Conservation (phyloP, 2,888 invertebrate species). For the Itoplectis maculator region DNA sequence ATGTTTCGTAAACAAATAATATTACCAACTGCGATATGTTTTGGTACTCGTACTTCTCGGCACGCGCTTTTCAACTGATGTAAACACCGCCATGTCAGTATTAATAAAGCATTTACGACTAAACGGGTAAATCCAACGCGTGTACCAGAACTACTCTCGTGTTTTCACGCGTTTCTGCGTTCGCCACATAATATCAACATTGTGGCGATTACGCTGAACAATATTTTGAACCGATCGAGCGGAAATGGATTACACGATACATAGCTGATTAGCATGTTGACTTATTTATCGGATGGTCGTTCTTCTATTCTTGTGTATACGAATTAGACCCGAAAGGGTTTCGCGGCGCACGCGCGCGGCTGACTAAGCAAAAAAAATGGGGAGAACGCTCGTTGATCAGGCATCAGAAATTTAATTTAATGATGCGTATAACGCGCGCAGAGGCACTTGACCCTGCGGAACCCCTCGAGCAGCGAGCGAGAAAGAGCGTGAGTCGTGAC, state of each 20-base stretch:
- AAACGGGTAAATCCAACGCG: neutral
- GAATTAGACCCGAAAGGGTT: slow-evolving; percentile 42
- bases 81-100: neutral
- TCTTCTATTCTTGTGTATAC: slow-evolving; percentile 8
- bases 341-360: slow-evolving; percentile 24
- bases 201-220: neutral
- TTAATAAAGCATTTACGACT: neutral
- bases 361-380: neutral
- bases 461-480: slow-evolving; percentile 46
- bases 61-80: neutral
- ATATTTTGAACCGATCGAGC: neutral
- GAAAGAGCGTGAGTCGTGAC: slow-evolving; percentile 36
- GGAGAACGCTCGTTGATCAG: slow-evolving; percentile 43
- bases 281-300: slow-evolving; percentile 26
- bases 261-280: slow-evolving; percentile 23
- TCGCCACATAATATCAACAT: neutral
- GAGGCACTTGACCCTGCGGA: slow-evolving; percentile 70
- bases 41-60: neutral
- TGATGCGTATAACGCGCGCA: slow-evolving; percentile 73
- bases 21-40: neutral
- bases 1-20: slow-evolving; percentile 12
- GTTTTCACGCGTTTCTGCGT: neutral
- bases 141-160: neutral
- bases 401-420: slow-evolving; percentile 78
- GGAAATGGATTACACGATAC: slow-evolving; percentile 15